phyloP scores from a whole-genome alignment of 2,888 invertebrate genomes.

The Ellobium chinense region DNA sequence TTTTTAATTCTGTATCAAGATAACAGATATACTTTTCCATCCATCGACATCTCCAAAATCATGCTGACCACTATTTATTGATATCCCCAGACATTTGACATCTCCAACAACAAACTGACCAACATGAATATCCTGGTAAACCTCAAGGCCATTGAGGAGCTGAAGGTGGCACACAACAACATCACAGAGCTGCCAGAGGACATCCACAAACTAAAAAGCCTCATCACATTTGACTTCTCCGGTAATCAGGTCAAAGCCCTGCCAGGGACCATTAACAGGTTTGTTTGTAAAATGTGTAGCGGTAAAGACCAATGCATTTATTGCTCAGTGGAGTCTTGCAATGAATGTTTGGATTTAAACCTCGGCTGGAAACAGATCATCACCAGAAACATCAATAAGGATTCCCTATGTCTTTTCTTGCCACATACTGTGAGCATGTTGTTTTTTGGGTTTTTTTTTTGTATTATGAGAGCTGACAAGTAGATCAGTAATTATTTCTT shows the following conservation, averaged over 20 bases:
- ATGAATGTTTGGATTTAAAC: no score
- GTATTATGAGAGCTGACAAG: no score
- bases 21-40: not conserved
- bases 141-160: conserved; percentile 34
- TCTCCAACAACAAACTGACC: conserved; percentile 33
- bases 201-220: conserved; percentile 22
- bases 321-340: no score
- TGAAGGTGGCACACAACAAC: conserved; percentile 9
- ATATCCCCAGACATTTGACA: conserved; percentile 14
- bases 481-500: no score
- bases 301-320: no score
- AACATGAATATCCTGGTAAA: conserved; percentile 19
- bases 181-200: conserved; percentile 24
- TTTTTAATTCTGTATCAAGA: no score
- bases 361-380: no score
- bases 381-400: no score
- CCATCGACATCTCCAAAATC: not conserved
- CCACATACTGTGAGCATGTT: no score
- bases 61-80: not conserved
- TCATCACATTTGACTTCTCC: conserved; percentile 28
- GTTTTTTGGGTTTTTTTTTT: no score
- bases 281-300: no score
- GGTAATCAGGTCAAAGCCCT: conserved; percentile 4
- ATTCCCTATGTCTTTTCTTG: no score
- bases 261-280: conserved; percentile 21